phyloP scores from a whole-genome alignment of 2,113 vertebrate species.

The Ivindomyrus marchei region DNA sequence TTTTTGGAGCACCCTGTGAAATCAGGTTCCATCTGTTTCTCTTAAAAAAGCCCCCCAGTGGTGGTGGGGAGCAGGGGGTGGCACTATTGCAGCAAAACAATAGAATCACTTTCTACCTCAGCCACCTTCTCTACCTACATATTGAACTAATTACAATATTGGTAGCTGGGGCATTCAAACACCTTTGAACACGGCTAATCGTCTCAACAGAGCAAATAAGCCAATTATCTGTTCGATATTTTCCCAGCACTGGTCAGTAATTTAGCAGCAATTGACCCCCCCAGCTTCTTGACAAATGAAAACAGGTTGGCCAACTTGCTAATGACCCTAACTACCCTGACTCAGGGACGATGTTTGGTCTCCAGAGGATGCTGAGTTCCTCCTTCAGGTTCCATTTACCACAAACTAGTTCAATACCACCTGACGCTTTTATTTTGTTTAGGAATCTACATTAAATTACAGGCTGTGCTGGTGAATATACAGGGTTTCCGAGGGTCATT shows the following conservation, averaged over 20 bases:
- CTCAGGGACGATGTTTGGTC: constrained; percentile 29
- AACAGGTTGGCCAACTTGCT: constrained; percentile 38
- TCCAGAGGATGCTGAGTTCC: constrained; percentile 43
- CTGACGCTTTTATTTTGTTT: constrained; percentile 37
- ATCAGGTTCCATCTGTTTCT: neutral
- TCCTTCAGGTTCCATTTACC: constrained; percentile 55
- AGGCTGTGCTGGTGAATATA: constrained; percentile 33
- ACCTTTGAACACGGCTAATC: constrained; percentile 39
- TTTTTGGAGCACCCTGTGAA: neutral
- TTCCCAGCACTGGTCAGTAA: constrained; percentile 41
- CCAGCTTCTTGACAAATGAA: constrained; percentile 38
- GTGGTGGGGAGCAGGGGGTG: neutral
- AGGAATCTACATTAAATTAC: constrained; percentile 48
- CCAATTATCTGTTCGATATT: constrained; percentile 45
- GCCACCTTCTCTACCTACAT: constrained; percentile 33
- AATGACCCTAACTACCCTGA: constrained; percentile 31
- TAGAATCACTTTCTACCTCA: constrained; percentile 28
- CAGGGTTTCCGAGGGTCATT: neutral
- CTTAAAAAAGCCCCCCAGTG: constrained; percentile 1
- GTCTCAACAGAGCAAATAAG: constrained; percentile 34
- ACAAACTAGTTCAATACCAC: constrained; percentile 44
- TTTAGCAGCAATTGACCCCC: constrained; percentile 45
- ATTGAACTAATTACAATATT: constrained; percentile 43
- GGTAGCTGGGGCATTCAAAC: constrained; percentile 29
- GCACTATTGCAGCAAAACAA: constrained; percentile 21